These are phyloP conservation scores for Aethes cnicana DNA, from an alignment of 2,888 invertebrate species.

Conservation along the genomic window DNA sequence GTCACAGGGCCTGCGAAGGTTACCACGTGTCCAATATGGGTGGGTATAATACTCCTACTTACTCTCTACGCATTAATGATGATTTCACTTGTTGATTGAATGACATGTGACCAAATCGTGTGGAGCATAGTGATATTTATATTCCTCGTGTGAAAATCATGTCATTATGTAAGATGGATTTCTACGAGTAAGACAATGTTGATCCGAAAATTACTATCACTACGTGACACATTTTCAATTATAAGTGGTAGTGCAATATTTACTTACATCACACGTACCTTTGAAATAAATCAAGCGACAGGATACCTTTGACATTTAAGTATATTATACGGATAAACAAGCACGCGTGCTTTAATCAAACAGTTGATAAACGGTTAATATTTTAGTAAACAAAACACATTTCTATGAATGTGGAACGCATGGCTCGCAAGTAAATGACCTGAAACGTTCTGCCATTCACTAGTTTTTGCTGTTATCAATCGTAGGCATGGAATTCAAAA, in stretches of 20 bases:
- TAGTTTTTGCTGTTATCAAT: constrained; percentile 76
- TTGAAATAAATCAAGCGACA: too few relatives aligned
- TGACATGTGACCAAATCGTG: constrained; percentile 22
- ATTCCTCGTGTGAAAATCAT: too few relatives aligned
- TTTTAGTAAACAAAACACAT: constrained; percentile 58
- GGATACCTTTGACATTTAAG: too few relatives aligned
- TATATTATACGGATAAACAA: not conserved
- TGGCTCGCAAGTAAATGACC: constrained; percentile 63
- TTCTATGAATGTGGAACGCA: constrained; percentile 39
- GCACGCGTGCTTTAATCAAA: constrained; percentile 5
- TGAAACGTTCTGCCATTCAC: constrained; percentile 73
- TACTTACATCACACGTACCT: too few relatives aligned
- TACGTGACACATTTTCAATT: not conserved
- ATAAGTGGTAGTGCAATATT: not conserved
- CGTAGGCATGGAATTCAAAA: constrained; percentile 77
- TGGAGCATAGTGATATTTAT: not conserved
- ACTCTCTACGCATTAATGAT: constrained; percentile 22
- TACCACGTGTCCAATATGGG: constrained; percentile 1
- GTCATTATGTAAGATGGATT: too few relatives aligned
- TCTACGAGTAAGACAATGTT: too few relatives aligned
- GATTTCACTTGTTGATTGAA: constrained; percentile 20
- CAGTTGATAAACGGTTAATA: constrained; percentile 30
- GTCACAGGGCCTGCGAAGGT: not conserved
- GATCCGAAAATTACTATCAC: too few relatives aligned
- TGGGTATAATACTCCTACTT: too few relatives aligned